These are phyloP conservation scores for Formica selysi DNA, from an alignment of 1,140 invertebrate species.

Conservation along the genomic window DNA sequence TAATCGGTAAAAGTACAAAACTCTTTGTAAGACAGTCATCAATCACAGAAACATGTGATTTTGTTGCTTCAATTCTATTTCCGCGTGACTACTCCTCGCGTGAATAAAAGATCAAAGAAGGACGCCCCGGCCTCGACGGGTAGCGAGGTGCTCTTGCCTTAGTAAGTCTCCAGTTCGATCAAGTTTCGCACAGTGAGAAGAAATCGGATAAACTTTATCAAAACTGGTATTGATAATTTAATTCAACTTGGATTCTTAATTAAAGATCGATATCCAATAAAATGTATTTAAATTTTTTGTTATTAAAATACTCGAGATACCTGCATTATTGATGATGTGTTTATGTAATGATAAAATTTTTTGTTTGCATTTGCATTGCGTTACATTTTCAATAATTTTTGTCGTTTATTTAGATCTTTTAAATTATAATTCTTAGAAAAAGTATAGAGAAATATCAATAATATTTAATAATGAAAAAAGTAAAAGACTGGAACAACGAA, in stretches of 20 bases:
- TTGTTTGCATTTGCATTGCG: background rate
- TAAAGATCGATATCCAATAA: background rate
- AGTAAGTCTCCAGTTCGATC: background rate
- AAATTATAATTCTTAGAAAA: constrained; percentile 1
- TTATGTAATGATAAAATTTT: background rate
- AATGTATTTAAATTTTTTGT: background rate
- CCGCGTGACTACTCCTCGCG: background rate
- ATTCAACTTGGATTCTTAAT: background rate
- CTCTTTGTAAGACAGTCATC: background rate
- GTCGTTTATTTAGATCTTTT: background rate
- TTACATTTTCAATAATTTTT: background rate
- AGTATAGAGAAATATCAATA: background rate
- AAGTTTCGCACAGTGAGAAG: background rate
- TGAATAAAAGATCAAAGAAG: constrained; percentile 74
- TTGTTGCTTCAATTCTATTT: background rate
- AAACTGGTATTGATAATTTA: background rate
- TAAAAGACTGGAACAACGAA: background rate
- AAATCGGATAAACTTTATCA: background rate
- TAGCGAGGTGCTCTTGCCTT: background rate
- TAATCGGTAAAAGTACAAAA: constrained; percentile 14
- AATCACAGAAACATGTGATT: constrained; percentile 22
- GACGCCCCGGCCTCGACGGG: background rate
- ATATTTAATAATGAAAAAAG: constrained; percentile 38
- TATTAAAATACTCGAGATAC: background rate
- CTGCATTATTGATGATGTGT: background rate